Conservation (phyloP, 1,140 invertebrate genomes). For the Drosophila kepulauana region DNA sequence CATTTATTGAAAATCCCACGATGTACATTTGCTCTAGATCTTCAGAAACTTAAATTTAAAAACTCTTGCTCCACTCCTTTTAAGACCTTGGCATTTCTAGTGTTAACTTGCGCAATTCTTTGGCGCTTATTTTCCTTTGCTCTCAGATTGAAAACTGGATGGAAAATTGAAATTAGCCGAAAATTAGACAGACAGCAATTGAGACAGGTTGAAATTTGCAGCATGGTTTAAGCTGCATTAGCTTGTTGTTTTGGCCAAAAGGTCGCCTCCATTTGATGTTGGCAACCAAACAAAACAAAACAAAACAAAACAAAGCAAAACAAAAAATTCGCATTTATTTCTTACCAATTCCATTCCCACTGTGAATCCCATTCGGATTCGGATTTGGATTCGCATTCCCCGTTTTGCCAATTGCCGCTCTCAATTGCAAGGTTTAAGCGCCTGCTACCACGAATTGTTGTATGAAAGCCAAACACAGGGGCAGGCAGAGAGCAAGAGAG, state of each 20-base stretch:
- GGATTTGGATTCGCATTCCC: conserved; percentile 25
- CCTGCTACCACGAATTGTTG: conserved; percentile 55
- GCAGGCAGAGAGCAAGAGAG: not conserved
- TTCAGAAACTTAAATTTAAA: no score
- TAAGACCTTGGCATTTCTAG: conserved; percentile 28
- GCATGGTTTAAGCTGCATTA: conserved; percentile 23
- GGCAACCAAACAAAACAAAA: conserved; percentile 5
- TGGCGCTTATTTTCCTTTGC: conserved; percentile 32
- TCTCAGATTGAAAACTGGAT: conserved; percentile 56
- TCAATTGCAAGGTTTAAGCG: conserved; percentile 66
- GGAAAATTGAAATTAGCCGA: conserved; percentile 77
- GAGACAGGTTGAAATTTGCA: conserved; percentile 63
- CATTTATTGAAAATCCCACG: no score
- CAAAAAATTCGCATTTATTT: not conserved
- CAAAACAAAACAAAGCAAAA: not conserved
- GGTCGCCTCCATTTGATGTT: conserved; percentile 56
- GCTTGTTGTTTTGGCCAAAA: conserved; percentile 59
- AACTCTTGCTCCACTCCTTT: no score
- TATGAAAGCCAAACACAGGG: not conserved
- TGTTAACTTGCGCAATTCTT: conserved; percentile 58
- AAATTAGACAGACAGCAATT: conserved; percentile 66
- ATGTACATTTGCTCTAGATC: no score
- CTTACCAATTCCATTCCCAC: conserved; percentile 8
- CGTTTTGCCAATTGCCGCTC: conserved; percentile 51
- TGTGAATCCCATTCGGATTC: conserved; percentile 16